Percentiles rank a stretch among this genome's conserved stretches.
These are phyloP conservation scores for Cynaeus angustus DNA, from an alignment of 2,888 invertebrate species.

Conservation along the genomic window DNA sequence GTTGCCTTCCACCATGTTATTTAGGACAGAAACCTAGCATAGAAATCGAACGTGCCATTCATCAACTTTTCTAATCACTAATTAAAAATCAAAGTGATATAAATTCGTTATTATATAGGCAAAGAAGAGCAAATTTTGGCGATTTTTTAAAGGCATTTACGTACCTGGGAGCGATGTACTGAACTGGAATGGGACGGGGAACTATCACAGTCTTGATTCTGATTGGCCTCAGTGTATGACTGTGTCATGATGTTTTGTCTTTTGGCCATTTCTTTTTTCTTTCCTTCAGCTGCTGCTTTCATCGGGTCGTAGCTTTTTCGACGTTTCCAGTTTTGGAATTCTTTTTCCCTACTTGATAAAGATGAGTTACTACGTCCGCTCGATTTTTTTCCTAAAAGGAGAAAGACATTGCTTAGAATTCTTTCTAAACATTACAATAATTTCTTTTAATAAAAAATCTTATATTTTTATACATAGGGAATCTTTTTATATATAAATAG, in stretches of 20 bases:
- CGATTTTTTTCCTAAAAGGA: constrained; percentile 71
- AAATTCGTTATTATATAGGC: constrained; percentile 15
- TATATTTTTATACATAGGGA: too few species aligned
- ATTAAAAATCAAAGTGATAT: constrained; percentile 23
- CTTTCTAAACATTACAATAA: too few species aligned
- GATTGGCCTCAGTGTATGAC: constrained; percentile 66
- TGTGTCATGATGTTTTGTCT: constrained; percentile 68
- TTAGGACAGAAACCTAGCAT: constrained; percentile 61
- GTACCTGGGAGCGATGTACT: constrained; percentile 71
- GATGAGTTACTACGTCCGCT: constrained; percentile 81
- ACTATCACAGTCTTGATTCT: constrained; percentile 68
- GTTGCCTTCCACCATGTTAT: constrained; percentile 63
- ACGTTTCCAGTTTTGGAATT: constrained; percentile 96
- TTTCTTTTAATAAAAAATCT: too few species aligned
- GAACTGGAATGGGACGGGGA: constrained; percentile 71
- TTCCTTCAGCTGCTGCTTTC: constrained; percentile 93
- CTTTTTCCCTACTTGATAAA: constrained; percentile 84
- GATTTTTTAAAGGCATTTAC: constrained; percentile 23
- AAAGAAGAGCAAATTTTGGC: constrained; percentile 3
- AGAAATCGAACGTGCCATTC: constrained; percentile 47
- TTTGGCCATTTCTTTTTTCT: constrained; percentile 76
- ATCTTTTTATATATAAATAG: too few species aligned
- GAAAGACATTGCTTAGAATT: too few species aligned
- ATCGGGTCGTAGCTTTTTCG: constrained; percentile 96
- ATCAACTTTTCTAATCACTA: constrained; percentile 9